Evolutionary conservation across 2,888 invertebrate species (phyloP).

Genomic region (Anarsia innoxiella): DNA sequence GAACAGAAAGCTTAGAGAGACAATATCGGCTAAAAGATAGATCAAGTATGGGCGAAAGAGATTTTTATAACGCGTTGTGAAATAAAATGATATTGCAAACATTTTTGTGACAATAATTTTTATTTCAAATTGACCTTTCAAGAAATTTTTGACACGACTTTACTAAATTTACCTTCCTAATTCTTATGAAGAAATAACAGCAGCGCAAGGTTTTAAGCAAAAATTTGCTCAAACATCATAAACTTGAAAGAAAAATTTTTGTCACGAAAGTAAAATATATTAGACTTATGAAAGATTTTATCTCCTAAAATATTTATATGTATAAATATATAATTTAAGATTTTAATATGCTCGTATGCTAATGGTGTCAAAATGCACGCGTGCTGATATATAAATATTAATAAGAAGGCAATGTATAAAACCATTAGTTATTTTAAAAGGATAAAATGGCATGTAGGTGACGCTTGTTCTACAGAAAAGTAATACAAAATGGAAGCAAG

Average conservation of each 20-base stretch:
- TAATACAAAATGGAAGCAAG: too few relatives aligned
- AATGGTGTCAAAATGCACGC: constrained; percentile 68
- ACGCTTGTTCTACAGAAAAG: too few relatives aligned
- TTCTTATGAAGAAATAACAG: too few relatives aligned
- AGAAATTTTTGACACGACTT: too few relatives aligned
- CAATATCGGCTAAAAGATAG: constrained; percentile 24
- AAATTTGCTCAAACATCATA: background rate
- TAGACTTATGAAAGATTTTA: constrained; percentile 54
- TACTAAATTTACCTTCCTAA: too few relatives aligned
- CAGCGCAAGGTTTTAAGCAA: background rate
- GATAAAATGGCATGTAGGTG: too few relatives aligned
- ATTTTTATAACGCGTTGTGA: constrained; percentile 71
- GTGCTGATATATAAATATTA: constrained; percentile 40
- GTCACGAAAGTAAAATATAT: constrained; percentile 44
- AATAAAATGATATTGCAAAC: constrained; percentile 42
- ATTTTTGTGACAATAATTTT: constrained; percentile 48
- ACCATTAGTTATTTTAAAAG: too few relatives aligned
- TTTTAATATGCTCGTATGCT: constrained; percentile 63
- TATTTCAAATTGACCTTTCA: constrained; percentile 19
- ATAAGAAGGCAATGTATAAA: constrained; percentile 18
- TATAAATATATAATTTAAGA: constrained; percentile 29
- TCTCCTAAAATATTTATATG: constrained; percentile 46
- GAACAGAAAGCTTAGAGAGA: constrained; percentile 29
- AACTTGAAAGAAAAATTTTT: constrained; percentile 34
- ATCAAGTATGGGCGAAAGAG: constrained; percentile 49